Evolutionary conservation across 2,888 invertebrate species (phyloP).

Genomic region (Rhagonycha fulva): DNA sequence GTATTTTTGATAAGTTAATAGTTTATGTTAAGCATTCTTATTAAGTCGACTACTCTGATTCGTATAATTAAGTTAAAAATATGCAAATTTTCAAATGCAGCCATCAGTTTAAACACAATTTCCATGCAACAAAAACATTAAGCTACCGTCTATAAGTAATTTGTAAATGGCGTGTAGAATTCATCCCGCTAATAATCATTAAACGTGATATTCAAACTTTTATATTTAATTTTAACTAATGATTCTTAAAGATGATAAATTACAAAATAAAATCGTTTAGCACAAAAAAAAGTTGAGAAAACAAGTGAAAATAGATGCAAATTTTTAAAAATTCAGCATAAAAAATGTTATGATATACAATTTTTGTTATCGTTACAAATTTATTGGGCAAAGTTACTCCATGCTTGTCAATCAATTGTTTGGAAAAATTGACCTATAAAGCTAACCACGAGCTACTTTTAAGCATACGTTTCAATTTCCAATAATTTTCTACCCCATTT

Average conservation of each 20-base stretch:
- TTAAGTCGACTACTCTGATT: neutral
- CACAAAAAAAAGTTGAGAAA: neutral
- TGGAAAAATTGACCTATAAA: neutral
- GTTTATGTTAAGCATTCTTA: neutral
- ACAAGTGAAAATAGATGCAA: neutral
- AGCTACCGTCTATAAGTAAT: conserved; percentile 12
- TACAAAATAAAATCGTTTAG: neutral
- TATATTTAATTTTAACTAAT: conserved; percentile 13
- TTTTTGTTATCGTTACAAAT: neutral
- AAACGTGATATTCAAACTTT: conserved; percentile 15
- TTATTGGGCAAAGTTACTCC: neutral
- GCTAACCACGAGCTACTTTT: neutral
- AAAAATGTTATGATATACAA: neutral
- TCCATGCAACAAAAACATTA: conserved; percentile 19
- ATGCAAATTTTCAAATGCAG: conserved; percentile 10
- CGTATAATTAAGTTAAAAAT: neutral
- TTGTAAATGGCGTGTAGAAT: conserved; percentile 18
- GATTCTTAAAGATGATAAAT: conserved; percentile 17
- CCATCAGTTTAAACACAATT: conserved; percentile 7
- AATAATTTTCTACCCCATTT: neutral
- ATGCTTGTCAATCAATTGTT: neutral
- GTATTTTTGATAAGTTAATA: neutral
- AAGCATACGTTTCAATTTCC: neutral
- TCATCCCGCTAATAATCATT: conserved; percentile 17
- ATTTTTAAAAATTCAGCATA: neutral